Evolutionary conservation across 2,888 invertebrate genomes (phyloP), one percentile per base, ranked within the genome.

Genomic region (Entomobrya multifasciata): DNA sequence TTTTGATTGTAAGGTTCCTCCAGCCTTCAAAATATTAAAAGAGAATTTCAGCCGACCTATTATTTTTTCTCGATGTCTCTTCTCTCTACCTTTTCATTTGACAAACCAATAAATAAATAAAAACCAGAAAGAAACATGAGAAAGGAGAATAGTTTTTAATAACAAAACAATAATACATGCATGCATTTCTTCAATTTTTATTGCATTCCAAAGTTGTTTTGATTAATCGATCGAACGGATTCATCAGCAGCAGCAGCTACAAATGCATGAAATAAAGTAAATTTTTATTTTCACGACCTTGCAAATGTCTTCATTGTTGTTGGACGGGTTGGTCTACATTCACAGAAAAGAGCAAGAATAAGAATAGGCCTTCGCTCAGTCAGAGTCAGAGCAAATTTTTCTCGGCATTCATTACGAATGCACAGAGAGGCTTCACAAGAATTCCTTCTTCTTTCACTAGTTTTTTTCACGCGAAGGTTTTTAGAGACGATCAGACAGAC

Each of bases 291-390:
- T 79, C 72, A 57, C 80, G 72, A 55, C 76, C 55, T 86, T 86
- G 80, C 86, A 80, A 86, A 86, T 86, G 86, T 70, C 86, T 86
- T 86, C 74, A 86, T 86, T 86, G 80, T 86, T 30, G 86, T 86
- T 86, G 76, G 30, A 86, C 86, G 74, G 76, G 86, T 86, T 86
- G 49, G 80, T 30, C 76, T 60, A 80, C 62, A 86, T 86, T 86
- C 62, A 52, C 74, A 74, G 44, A 15, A 70, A 22, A 36, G 36
- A 36, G 36, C 8, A 36, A 52, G 17, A 52, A 11, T 17, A 4
- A 52, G 17, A 52, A 13, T 52, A 13, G 6, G 52, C 52, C 13
- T 36, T 36, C 8, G 5, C 8, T 36, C 36, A n/a, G n/a, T 8
- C 20, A 67, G 13, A 65, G 17, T 17, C 41, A 8, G 41, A 47